Base-by-base conservation (phyloP, 2,888 invertebrate genomes). In the Neria commutata region DNA sequence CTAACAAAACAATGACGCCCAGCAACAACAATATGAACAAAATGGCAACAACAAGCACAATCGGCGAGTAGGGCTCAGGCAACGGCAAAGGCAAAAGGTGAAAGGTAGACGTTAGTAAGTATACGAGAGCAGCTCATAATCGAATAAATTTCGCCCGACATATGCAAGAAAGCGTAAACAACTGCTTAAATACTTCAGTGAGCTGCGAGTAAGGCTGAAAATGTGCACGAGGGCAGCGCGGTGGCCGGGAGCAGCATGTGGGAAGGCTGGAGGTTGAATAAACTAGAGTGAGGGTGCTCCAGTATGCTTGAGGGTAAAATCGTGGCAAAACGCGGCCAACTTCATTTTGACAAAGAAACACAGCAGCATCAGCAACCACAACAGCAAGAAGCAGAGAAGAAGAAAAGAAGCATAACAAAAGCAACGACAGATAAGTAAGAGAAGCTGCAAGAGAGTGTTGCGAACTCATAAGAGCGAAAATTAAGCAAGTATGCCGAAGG, bases 91-190 rank as follows among this genome's bases (percentile, higher is more conserved):
- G 21, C 42, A 37, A 14, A 19, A 42, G 21, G 21, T 42, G 14
- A 19, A 42, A 42, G 42, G 17, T 42, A 21, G 37, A 42, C 17
- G 42, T 21, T 42, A 14, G 19, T 49, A 19, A 11, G 47, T 40
- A 46, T 40, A n/a, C n/a, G n/a, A n/a, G n/a, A n/a, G n/a, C n/a
- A n/a, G 54, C 60, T 55, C 50, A 62, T 63, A 72, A 72, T 70
- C 69, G 68, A 73, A 71, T 68, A 68, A 64, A 72, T 70, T 42
- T 65, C 60, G 63, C 65, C 69, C 68, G 70, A 69, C 74, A 72
- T 70, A 71, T 73, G 71, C 69, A 72, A 62, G 65, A 70, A 72
- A 66, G 71, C 72, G 73, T 74, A 72, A 74, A 74, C 70, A 72
- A 67, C 49, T 58, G 45, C 60, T 58, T 53, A 65, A 67, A 63